Evolutionary conservation across 2,888 invertebrate genomes (phyloP).

Genomic region (Sphaerophoria taeniata): DNA sequence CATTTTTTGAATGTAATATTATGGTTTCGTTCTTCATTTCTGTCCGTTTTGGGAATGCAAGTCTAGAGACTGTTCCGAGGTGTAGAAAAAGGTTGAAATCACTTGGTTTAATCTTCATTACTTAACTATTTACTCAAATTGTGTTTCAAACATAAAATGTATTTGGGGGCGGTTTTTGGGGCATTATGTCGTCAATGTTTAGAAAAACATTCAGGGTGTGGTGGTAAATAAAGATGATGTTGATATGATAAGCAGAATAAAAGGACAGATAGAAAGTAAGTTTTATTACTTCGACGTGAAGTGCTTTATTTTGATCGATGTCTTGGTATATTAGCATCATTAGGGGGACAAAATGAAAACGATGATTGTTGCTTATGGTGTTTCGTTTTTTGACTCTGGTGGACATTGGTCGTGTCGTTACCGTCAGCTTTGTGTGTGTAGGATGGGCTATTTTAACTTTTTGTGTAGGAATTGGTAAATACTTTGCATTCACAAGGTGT

Average conservation of each 20-base stretch:
- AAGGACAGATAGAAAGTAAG: constrained; percentile 38
- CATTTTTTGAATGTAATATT: background rate
- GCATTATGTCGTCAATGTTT: too few relatives aligned
- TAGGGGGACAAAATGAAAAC: constrained; percentile 39
- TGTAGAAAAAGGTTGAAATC: constrained; percentile 56
- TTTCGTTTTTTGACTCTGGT: background rate
- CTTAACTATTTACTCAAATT: constrained; percentile 65
- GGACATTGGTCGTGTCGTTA: background rate
- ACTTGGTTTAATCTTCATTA: constrained; percentile 65
- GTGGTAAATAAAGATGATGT: constrained; percentile 41
- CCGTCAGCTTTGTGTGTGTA: too few relatives aligned
- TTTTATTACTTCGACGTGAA: constrained; percentile 63
- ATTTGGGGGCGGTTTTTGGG: too few relatives aligned
- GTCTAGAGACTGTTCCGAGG: background rate
- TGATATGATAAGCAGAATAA: constrained; percentile 62
- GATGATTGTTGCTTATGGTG: constrained; percentile 38
- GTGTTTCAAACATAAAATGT: constrained; percentile 19
- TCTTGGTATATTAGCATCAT: constrained; percentile 51
- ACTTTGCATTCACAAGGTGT: constrained; percentile 34
- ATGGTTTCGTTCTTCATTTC: constrained; percentile 24
- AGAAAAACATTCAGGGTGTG: background rate
- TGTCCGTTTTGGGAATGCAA: background rate
- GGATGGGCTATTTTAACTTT: background rate
- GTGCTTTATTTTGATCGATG: constrained; percentile 69
- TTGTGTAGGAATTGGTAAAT: background rate